Conservation (phyloP, 1,140 invertebrate genomes). For the Trichoplusia ni region DNA sequence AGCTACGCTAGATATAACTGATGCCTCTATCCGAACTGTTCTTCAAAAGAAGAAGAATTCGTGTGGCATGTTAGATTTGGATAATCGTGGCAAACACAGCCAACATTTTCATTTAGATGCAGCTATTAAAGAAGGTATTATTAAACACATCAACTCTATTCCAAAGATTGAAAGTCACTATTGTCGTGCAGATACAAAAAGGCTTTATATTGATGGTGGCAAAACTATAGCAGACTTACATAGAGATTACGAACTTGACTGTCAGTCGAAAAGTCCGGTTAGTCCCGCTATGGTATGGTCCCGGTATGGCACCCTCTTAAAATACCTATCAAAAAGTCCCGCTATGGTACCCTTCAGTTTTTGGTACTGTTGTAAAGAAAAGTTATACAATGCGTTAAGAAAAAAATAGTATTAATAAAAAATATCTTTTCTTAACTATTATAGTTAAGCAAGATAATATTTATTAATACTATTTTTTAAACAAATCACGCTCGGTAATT, state of each 20-base stretch:
- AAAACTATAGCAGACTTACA: constrained; percentile 23
- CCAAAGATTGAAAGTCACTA: constrained; percentile 34
- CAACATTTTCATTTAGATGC: constrained; percentile 9
- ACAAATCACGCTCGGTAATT: no score
- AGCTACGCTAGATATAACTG: not conserved
- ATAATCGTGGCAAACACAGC: constrained; percentile 26
- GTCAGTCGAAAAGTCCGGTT: not conserved
- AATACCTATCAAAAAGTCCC: no score
- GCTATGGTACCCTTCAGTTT: no score
- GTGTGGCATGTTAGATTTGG: not conserved
- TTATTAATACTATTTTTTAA: no score
- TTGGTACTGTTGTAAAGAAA: no score
- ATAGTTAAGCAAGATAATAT: no score
- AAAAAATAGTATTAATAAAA: no score
- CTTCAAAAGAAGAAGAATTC: not conserved
- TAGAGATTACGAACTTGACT: constrained; percentile 22
- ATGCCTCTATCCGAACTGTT: not conserved
- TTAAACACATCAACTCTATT: constrained; percentile 32
- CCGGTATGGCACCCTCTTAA: no score
- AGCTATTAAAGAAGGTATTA: constrained; percentile 21
- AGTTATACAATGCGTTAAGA: no score
- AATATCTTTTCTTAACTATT: no score
- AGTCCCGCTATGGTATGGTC: no score
- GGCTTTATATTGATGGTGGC: constrained; percentile 32
- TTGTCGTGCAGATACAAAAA: constrained; percentile 15